Conservation (phyloP, 2,888 invertebrate species). For the Tenthredo distinguenda region DNA sequence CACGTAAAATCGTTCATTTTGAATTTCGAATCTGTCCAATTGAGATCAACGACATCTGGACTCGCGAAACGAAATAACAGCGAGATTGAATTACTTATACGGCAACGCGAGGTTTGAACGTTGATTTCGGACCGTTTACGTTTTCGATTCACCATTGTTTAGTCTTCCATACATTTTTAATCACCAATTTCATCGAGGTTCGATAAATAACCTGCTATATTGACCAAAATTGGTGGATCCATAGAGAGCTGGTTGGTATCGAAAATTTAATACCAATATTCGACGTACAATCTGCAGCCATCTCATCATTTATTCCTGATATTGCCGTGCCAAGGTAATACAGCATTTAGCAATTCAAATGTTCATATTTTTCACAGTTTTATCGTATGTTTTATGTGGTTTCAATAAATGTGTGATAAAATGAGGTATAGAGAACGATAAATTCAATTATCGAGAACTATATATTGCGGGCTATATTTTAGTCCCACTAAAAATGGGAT, state of each 20-base stretch:
- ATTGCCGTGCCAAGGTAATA: not conserved
- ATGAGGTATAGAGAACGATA: not conserved
- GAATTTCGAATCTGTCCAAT: not conserved
- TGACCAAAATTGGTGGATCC: not conserved
- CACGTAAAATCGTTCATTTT: not conserved
- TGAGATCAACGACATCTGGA: not conserved
- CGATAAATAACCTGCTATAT: not conserved
- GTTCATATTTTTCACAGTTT: not conserved
- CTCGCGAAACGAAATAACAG: not conserved
- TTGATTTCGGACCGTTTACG: not conserved
- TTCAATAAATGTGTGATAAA: not conserved
- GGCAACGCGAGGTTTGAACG: not conserved
- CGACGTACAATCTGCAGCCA: not conserved
- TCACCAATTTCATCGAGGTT: not conserved
- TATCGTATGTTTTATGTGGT: not conserved
- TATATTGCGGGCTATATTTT: not conserved
- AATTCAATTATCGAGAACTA: not conserved
- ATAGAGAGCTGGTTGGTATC: not conserved
- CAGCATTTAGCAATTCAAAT: not conserved
- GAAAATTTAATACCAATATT: slow-evolving; percentile 17
- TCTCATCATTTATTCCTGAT: not conserved
- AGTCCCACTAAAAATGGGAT: not conserved
- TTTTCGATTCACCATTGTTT: slow-evolving; percentile 6
- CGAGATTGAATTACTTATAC: not conserved
- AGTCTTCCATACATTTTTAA: not conserved